A percentile compares a stretch with the other conserved stretches of the same genome.
phyloP scores from a whole-genome alignment of 2,113 vertebrate species.

The Phyllostomus discolor region DNA sequence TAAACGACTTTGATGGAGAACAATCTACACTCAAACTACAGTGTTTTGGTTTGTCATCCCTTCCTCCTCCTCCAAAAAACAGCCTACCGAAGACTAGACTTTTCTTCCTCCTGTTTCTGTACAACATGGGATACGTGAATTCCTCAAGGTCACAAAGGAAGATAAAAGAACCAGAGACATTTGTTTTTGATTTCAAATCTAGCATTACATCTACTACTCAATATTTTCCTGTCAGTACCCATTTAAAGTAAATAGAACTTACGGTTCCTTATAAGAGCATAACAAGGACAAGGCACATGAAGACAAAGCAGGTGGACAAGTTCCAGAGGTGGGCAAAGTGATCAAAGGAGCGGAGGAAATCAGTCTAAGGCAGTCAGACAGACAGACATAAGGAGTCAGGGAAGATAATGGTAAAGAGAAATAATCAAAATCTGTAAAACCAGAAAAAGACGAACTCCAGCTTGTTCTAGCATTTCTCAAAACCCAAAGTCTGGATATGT shows the following conservation, averaged over 20 bases:
- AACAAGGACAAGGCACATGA: conserved; percentile 7
- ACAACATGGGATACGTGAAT: conserved; percentile 6
- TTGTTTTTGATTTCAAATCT: background rate
- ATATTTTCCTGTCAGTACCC: conserved; percentile 21
- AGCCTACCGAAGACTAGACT: background rate
- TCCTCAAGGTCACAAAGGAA: conserved; percentile 27
- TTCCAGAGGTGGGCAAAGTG: background rate
- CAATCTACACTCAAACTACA: background rate
- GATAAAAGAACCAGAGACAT: background rate
- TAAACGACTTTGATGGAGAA: background rate
- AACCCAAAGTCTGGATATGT: background rate
- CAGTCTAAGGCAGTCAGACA: background rate
- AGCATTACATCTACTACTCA: background rate
- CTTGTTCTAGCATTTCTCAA: background rate
- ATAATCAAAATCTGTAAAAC: background rate
- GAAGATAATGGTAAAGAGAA: background rate
- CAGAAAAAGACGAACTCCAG: background rate
- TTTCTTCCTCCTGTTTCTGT: background rate
- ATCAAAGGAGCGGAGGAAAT: background rate
- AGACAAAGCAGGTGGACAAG: background rate
- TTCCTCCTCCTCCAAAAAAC: background rate
- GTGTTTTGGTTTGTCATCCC: background rate
- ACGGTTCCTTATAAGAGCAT: conserved; percentile 6
- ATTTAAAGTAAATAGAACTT: conserved; percentile 24
- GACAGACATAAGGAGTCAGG: background rate